Evolutionary conservation across 2,113 vertebrate genomes (phyloP).

Genomic region (Ptyas mucosa): DNA sequence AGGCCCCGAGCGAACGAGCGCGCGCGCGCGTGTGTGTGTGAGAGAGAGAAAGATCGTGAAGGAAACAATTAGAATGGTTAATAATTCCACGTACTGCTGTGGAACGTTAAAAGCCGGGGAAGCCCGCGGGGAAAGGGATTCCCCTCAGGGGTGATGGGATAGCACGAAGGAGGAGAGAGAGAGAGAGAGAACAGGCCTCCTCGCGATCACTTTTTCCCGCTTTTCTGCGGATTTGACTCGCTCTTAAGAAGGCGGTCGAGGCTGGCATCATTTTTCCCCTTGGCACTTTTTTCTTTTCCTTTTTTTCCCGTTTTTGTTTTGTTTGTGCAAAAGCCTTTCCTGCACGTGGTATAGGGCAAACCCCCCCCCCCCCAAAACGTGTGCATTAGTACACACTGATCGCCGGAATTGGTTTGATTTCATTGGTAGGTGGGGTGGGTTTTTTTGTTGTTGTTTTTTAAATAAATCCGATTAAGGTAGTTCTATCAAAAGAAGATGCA

Average conservation of each 20-base stretch:
- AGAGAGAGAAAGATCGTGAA: neutral
- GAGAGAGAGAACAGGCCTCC: neutral
- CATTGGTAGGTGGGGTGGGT: neutral
- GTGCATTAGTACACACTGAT: too few relatives aligned
- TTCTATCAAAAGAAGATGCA: neutral
- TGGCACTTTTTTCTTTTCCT: neutral
- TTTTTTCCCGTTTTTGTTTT: too few relatives aligned
- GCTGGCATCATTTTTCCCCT: too few relatives aligned
- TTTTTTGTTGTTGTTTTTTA: neutral
- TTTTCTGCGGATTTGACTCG: neutral
- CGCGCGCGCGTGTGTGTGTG: neutral
- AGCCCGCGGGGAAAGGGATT: neutral
- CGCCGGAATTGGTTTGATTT: neutral
- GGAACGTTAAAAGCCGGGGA: neutral
- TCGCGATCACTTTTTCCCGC: neutral
- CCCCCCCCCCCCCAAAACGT: too few relatives aligned
- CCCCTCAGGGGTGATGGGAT: neutral
- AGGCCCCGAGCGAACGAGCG: neutral
- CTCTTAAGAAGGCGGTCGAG: neutral
- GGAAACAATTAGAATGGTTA: neutral
- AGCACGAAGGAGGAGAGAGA: neutral
- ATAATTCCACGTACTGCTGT: neutral
- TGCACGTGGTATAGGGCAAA: neutral
- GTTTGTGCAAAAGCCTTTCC: neutral
- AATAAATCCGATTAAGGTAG: too few relatives aligned